Conservation (phyloP, 2,888 invertebrate genomes). For the Leucophora obtusa region DNA sequence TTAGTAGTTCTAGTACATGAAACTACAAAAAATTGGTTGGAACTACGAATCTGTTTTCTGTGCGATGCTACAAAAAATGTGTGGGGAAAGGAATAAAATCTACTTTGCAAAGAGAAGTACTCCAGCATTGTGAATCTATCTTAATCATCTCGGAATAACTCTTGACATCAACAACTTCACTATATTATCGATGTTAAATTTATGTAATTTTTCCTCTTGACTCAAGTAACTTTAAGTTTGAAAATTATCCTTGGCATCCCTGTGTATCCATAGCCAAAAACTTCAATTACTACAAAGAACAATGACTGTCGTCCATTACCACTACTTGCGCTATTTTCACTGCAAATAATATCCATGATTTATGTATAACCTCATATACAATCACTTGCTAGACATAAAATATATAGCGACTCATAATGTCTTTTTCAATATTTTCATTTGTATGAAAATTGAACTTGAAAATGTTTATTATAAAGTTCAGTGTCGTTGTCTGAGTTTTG, state of each 20-base stretch:
- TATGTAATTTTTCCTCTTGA: too few relatives aligned
- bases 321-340: constrained; percentile 5
- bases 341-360: constrained; percentile 58
- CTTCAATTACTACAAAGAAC: constrained; percentile 7
- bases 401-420: constrained; percentile 30
- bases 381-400: constrained; percentile 24
- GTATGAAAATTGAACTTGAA: constrained; percentile 58
- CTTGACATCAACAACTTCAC: too few relatives aligned
- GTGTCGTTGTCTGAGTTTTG: constrained; percentile 10
- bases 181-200: too few relatives aligned
- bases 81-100: too few relatives aligned
- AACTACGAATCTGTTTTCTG: too few relatives aligned
- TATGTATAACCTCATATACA: constrained; percentile 26
- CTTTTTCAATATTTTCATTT: constrained; percentile 54
- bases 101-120: too few relatives aligned
- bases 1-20: too few relatives aligned
- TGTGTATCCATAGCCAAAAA: not conserved
- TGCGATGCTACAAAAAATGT: too few relatives aligned
- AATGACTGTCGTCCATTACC: not conserved
- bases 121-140: too few relatives aligned
- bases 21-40: too few relatives aligned
- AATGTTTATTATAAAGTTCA: constrained; percentile 32
- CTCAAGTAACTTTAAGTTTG: too few relatives aligned
- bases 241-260: constrained; percentile 1
- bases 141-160: too few relatives aligned